Evolutionary conservation across 2,797 vertebrate genomes (phyloP), one percentile per base, ranked within the genome.

Genomic region (Loris lydekkerianus): DNA sequence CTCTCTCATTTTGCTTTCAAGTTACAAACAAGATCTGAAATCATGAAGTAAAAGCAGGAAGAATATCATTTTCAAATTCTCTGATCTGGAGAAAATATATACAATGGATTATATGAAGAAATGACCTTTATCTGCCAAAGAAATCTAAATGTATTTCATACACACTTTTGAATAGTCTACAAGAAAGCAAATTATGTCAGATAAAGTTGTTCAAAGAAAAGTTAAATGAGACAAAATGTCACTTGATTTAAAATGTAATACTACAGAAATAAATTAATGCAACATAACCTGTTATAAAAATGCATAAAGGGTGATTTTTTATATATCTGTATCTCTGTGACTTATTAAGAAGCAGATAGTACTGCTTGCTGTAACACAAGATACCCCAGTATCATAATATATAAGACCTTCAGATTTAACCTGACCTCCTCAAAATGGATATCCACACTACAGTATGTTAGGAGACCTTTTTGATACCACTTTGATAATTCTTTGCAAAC

Each of bases 401-500:
- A 80, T 96, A 93, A 98, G 97, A 98, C 98, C 97, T 98, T 98
- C 97, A 96, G 98, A 98, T 98, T 98, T 98, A 98, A 98, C 98
- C 97, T 98, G 98, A 98, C 98, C 98, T 98, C 87, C 97, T 98
- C 98, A 96, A 98, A 98, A 98, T 98, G 97, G 97, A 97, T 98
- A 98, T 97, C 98, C 94, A 97, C 97, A 97, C 97, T 98, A 95
- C 92, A 90, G 97, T 97, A 98, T 98, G 98, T 98, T 97, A 96
- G 97, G 97, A 98, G 98, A 98, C 98, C 98, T 98, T 98, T 98
- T 97, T 98, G 98, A 98, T 98, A 97, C 96, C 98, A 87, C 98
- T 98, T 98, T 98, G 98, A 99, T 98, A 98, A 98, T 98, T 98
- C 98, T 98, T 98, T 40, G 97, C 98, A 98, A 98, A 98, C 98